A percentile compares a stretch with the other conserved stretches of the same genome.
Evolutionary conservation across 2,888 invertebrate genomes (phyloP).

Genomic region (Tipula unca): DNA sequence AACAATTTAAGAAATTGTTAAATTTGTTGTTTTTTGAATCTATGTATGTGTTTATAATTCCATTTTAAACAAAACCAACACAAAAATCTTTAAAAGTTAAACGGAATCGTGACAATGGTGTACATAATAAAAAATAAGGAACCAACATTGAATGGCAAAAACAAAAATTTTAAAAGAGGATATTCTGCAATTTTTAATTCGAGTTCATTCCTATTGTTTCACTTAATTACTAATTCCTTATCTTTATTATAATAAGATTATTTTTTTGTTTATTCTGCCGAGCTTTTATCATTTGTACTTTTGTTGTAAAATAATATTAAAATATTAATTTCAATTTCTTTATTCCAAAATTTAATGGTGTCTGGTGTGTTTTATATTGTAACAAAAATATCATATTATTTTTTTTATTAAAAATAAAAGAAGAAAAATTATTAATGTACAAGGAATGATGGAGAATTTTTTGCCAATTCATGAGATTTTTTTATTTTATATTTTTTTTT

Average conservation of each 20-base stretch:
- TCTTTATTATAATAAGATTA: background rate
- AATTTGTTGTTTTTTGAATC: no score
- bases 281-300: background rate
- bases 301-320: background rate
- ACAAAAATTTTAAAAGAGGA: background rate
- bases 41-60: background rate
- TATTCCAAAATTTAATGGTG: background rate
- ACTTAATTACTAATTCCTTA: slow-evolving; percentile 14
- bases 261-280: background rate
- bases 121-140: background rate
- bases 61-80: background rate
- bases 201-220: background rate
- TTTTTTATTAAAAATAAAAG: background rate
- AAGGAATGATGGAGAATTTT: background rate
- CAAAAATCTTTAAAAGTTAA: background rate
- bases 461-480: background rate
- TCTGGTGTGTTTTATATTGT: slow-evolving; percentile 14
- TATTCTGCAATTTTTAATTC: background rate
- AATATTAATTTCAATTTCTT: slow-evolving; percentile 8
- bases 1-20: no score
- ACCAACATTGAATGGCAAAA: background rate
- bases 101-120: background rate
- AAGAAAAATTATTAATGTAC: background rate
- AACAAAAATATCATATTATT: background rate
- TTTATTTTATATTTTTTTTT: background rate